Evolutionary conservation across 2,113 vertebrate species (phyloP).

Genomic region (Bubo blakistoni): DNA sequence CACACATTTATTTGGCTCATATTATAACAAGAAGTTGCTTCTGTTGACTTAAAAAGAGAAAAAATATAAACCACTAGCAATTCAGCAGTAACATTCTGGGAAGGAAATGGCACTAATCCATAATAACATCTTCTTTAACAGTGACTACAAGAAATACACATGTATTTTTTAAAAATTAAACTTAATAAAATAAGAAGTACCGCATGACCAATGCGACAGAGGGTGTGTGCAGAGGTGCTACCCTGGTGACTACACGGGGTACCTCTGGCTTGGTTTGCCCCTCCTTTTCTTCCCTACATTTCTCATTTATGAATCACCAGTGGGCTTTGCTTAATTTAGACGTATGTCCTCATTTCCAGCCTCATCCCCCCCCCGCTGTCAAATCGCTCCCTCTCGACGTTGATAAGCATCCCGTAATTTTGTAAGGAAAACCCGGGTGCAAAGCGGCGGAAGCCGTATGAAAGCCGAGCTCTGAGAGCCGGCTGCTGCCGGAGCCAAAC

Average conservation of each 20-base stretch:
- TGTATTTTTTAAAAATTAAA: neutral
- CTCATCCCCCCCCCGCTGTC: neutral
- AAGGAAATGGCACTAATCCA: neutral
- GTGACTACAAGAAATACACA: neutral
- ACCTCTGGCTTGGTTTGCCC: neutral
- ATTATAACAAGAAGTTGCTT: neutral
- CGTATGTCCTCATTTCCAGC: neutral
- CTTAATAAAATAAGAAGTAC: neutral
- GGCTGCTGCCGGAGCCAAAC: too few relatives aligned
- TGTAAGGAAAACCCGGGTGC: neutral
- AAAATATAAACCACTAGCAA: neutral
- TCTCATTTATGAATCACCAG: neutral
- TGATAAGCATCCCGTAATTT: fast-evolving
- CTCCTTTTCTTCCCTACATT: neutral
- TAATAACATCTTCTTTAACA: neutral
- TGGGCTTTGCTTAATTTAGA: neutral
- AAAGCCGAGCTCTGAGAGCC: neutral
- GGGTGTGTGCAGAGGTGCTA: fast-evolving
- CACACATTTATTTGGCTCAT: neutral
- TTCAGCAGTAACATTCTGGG: neutral
- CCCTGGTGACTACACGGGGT: fast-evolving
- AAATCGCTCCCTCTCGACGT: neutral
- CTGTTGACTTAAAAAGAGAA: neutral
- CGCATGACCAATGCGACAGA: fast-evolving
- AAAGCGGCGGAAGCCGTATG: too few relatives aligned